Percentiles rank a stretch among this genome's conserved stretches.
Evolutionary conservation across 2,888 invertebrate genomes (phyloP).

Genomic region (Buathra laborator): DNA sequence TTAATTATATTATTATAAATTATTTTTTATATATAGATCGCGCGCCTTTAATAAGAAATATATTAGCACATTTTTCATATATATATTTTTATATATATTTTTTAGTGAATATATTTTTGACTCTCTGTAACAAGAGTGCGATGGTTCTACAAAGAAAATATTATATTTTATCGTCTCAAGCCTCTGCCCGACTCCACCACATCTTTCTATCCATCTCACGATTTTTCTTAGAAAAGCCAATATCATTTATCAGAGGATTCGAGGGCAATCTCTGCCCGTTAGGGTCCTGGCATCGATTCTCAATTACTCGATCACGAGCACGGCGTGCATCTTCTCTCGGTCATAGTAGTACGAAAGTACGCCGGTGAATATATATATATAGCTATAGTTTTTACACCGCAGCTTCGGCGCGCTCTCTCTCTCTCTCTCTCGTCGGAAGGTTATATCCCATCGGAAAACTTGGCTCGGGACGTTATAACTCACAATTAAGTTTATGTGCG

Average conservation of each 20-base stretch:
- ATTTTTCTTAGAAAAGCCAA: slow-evolving; percentile 57
- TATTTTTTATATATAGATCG: no score
- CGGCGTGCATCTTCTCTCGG: slow-evolving; percentile 23
- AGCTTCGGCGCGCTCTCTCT: background rate
- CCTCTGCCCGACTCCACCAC: background rate
- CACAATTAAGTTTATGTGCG: slow-evolving; percentile 69
- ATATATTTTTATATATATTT: background rate
- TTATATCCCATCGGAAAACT: slow-evolving; percentile 61
- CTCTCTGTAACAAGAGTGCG: background rate
- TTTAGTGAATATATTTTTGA: background rate
- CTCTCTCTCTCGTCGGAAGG: background rate
- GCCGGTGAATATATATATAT: background rate
- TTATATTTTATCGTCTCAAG: slow-evolving; percentile 17
- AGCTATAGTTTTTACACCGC: slow-evolving; percentile 33
- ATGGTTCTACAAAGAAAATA: background rate
- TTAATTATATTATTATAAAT: no score
- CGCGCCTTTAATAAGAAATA: no score
- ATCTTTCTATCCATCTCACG: slow-evolving; percentile 17
- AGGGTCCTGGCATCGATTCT: slow-evolving; percentile 61
- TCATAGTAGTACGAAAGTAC: background rate
- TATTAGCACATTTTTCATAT: no score
- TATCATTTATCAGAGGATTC: slow-evolving; percentile 66
- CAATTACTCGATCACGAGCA: slow-evolving; percentile 64
- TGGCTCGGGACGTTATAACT: slow-evolving; percentile 63
- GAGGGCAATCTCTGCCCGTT: slow-evolving; percentile 47